Base-by-base conservation (phyloP, 2,113 vertebrate species). In the Leucosticte australis region DNA sequence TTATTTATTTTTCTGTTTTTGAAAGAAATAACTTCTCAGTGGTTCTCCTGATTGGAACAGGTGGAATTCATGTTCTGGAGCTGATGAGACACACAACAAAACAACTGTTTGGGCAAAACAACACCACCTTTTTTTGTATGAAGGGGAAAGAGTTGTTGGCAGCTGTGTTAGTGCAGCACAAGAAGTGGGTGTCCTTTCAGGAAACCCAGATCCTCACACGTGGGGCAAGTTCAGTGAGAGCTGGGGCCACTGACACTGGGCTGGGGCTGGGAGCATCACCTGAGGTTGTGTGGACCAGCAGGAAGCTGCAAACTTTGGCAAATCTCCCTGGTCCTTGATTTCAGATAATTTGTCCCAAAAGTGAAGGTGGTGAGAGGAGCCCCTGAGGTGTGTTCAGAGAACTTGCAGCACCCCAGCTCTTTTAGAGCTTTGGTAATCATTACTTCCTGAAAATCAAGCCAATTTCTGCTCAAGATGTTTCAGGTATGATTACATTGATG, bases 251-350 rank as follows among this genome's bases (percentile, higher is more conserved):
- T n/a, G 63, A 15, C 15, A 35, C 44, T 15, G 33, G 64, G 7
- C 56, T 80, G 30, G 56, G 33, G 19, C 52, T 80, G 30, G 5
- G 13, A 59, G 18, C 31, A 68, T 22, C n/a, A 9, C 12, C 46
- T 4, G 10, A 56, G 57, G 17, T 13, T 0, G 1, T 7, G 14
- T 27, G 57, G 41, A 22, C 2, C 2, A 21, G 19, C 12, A 56
- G 35, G 20, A 30, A 56, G 2, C 33, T 81, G n/a, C 26, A 65
- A 35, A 50, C 1, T 46, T 39, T 64, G n/a, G 10, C 2, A 0
- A 27, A 47, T 50, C 59, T 77, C 30, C 22, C 23, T 21, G 7
- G 28, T 26, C 31, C 23, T 6, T 31, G 57, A 18, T 9, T 69
- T 76, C 17, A 37, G 31, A 22, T 53, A 27, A 37, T 37, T 68